These are phyloP conservation scores for Anas georgica DNA, from an alignment of 2,797 vertebrate genomes.

Conservation along the genomic window DNA sequence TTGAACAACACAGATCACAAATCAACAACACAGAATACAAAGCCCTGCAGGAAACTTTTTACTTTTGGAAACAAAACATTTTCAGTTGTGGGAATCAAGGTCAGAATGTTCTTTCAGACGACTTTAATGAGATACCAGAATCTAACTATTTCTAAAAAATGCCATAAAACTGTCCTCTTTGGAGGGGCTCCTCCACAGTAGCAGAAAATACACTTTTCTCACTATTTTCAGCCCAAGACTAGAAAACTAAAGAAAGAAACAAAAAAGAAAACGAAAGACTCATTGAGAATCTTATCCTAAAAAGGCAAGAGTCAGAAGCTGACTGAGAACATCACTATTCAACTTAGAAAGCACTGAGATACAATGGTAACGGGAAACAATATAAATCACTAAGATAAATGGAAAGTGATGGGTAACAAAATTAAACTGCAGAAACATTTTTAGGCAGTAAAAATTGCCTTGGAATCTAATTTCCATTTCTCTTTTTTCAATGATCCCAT, in stretches of 20 bases:
- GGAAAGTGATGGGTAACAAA: background rate
- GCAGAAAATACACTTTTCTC: background rate
- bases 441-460: background rate
- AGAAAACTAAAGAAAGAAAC: background rate
- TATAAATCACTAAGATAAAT: background rate
- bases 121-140: background rate
- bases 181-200: background rate
- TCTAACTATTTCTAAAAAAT: background rate
- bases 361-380: background rate
- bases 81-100: background rate
- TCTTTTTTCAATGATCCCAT: background rate
- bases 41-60: background rate
- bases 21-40: background rate
- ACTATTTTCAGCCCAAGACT: background rate
- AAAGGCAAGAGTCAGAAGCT: constrained; percentile 7
- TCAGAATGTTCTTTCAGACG: background rate
- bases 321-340: background rate
- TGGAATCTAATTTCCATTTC: background rate
- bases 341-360: background rate
- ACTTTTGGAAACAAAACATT: background rate
- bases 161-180: background rate
- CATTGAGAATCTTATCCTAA: background rate
- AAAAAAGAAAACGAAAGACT: background rate
- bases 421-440: background rate
- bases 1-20: background rate